Evolutionary conservation across 2,888 invertebrate genomes (phyloP), one percentile per base, ranked within the genome.

Genomic region (Lycophotia porphyrea): DNA sequence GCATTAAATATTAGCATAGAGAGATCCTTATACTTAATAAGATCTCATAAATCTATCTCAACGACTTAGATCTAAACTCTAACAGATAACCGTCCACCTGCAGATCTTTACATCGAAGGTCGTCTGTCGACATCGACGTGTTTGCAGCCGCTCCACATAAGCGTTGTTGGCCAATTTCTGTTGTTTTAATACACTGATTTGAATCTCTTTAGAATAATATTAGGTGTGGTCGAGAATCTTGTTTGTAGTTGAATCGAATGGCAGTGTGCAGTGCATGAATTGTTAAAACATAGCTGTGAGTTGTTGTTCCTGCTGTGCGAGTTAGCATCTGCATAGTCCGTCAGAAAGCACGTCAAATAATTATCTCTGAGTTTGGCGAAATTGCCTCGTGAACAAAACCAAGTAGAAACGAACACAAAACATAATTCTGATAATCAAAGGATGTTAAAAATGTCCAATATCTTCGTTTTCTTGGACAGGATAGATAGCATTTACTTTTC

Each of bases 141-240:
- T 60, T 66, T 52, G 68, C 58, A 72, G 66, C 34, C 82, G 82
- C 85, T 85, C 84, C 82, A 84, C 84, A 84, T 85, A 76, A 65
- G 31, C 47, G 68, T 36, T 61, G 74, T 84, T 84, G 79, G 85
- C 85, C 82, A 84, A 84, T 69, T 73, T 82, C 83, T 82, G 85
- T 84, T 84, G 84, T 84, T 79, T 84, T 82, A 84, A 78, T 82
- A 79, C 78, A 31, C 82, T 85, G 85, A 84, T 84, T 84, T 84
- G 82, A 85, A 84, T 84, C 84, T 84, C 72, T 84, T 82, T 78
- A 78, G 85, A 82, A 85, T 83, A 52, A 84, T 65, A 78, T 85
- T 82, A 84, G 82, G 82, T 85, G 82, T 82, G 79, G 82, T 61
- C 75, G 82, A 81, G 58, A 52, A 68, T 81, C 73, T 84, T 39